Evolutionary conservation across 2,888 invertebrate genomes (phyloP).

Genomic region (Himalopsyche tibetana): DNA sequence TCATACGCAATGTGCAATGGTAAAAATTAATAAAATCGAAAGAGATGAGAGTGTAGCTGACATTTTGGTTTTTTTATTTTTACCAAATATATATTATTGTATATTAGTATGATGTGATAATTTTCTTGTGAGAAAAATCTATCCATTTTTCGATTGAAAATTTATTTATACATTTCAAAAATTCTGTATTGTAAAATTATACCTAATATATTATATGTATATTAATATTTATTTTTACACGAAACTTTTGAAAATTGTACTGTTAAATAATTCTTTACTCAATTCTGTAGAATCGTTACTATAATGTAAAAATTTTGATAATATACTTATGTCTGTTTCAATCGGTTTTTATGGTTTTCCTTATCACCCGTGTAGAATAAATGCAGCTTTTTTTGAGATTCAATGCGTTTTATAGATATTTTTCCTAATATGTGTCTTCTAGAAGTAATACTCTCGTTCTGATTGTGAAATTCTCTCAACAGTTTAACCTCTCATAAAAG

Average conservation of each 20-base stretch:
- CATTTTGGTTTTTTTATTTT: background rate
- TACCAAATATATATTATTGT: conserved; percentile 15
- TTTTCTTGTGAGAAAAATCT: conserved; percentile 23
- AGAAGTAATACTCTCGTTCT: background rate
- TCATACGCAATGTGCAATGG: background rate
- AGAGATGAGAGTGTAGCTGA: background rate
- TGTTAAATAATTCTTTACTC: background rate
- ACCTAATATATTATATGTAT: background rate
- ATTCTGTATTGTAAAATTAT: background rate
- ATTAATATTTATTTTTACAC: conserved; percentile 36
- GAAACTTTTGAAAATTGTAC: conserved; percentile 20
- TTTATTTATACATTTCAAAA: conserved; percentile 25
- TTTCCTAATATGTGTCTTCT: background rate
- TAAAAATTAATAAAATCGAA: background rate
- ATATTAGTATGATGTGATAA: conserved; percentile 6
- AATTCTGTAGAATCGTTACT: background rate
- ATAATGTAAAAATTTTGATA: too few species aligned
- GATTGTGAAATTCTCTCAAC: background rate
- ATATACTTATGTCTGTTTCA: too few species aligned
- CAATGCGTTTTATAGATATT: background rate
- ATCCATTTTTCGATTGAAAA: conserved; percentile 17
- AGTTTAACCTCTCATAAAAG: background rate
- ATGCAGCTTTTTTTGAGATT: conserved; percentile 20
- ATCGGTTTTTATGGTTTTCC: background rate
- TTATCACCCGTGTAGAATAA: background rate